Base-by-base conservation (phyloP, 2,888 invertebrate genomes). In the Thalpophila matura region DNA sequence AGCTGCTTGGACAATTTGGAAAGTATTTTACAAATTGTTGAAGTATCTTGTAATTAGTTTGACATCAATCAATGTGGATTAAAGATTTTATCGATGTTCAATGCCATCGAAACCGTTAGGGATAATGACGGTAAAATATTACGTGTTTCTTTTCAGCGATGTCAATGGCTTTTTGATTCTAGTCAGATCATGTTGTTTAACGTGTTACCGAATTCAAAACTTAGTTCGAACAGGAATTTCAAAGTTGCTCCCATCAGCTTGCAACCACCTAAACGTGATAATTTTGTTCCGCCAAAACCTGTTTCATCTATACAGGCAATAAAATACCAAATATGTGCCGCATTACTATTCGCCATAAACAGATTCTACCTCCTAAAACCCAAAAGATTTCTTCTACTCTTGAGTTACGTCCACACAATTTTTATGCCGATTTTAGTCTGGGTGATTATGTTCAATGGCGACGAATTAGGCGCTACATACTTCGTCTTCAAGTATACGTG, bases 331-430 rank as follows among this genome's bases (percentile, higher is more conserved):
- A 77, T 89, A 33, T 57, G 56, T 18, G 6, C 77, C 0, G 82
- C 82, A 60, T 60, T 81, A 2, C 2, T 85, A 0, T 33, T 89
- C 5, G 90, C 86, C 2, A 72, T 89, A 1, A 86, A 87, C 54
- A 81, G 90, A 26, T 31, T 84, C 0, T 86, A 84, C 64, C 67
- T 91, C 5, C 51, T 89, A 0, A 76, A 80, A 18, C 74, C 56
- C 1, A 80, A 77, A 5, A 82, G 67, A 47, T n/a, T 78, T 1
- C 2, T 81, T 6, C 10, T 60, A 27, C 69, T 78, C 50, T 18
- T 79, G 0, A 75, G 66, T 60, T 77, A 80, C 33, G 12, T 80
- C 3, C 80, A 83, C 45, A 80, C 77, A 20, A 12, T 74, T 3
- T 35, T 46, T 20, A 58, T 77, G 47, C 67, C 77, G 10, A 20